Evolutionary conservation across 2,888 invertebrate genomes (phyloP).

Genomic region (Azorinus chamasolen): DNA sequence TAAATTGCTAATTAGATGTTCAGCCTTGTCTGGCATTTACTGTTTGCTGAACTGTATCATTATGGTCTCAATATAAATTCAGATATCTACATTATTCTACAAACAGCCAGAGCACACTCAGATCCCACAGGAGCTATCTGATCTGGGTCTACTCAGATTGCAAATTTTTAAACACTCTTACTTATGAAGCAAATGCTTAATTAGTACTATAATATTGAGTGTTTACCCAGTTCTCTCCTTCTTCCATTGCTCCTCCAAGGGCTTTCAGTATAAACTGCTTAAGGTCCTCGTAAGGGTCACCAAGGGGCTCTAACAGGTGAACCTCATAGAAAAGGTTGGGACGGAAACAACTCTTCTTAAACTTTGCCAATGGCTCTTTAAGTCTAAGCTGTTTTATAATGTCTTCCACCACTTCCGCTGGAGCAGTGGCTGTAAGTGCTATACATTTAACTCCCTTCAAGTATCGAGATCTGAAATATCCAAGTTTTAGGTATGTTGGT

Average conservation of each 20-base stretch:
- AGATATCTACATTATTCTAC: no score
- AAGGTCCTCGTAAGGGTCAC: constrained; percentile 93
- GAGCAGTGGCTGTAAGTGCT: constrained; percentile 98
- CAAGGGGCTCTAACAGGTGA: constrained; percentile 93
- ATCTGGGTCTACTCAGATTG: no score
- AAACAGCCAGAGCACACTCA: no score
- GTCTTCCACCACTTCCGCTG: constrained; percentile 85
- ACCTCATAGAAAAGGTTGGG: constrained; percentile 98
- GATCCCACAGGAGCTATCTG: no score
- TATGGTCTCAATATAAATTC: no score
- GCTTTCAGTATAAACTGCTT: constrained; percentile 83
- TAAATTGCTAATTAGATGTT: no score
- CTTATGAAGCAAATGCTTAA: no score
- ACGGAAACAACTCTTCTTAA: constrained; percentile 91
- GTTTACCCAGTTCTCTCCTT: constrained; percentile 73
- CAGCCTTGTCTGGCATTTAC: no score
- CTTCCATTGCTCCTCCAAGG: constrained; percentile 71
- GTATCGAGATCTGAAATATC: constrained; percentile 88
- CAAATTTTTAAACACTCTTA: no score
- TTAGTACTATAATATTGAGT: no score
- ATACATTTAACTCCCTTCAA: constrained; percentile 92
- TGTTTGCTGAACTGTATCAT: no score
- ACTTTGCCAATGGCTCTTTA: constrained; percentile 90
- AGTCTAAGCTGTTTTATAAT: constrained; percentile 90
- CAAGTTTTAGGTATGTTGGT: constrained; percentile 97